Evolutionary conservation across 2,797 vertebrate species (phyloP), one percentile per base, ranked within the genome.

Genomic region (Pantherophis alleghaniensis): DNA sequence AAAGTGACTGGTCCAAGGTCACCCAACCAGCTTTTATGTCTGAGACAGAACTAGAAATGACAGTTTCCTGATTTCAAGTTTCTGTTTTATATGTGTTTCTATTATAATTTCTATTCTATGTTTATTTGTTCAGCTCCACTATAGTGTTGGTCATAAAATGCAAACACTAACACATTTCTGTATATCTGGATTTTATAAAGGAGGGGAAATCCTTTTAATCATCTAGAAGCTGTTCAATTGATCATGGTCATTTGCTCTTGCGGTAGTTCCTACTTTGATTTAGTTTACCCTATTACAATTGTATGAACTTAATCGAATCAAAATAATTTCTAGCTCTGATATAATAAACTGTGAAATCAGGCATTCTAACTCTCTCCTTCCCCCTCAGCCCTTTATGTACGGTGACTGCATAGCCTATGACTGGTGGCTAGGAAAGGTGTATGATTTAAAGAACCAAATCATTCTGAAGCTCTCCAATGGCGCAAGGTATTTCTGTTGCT

Each of bases 391-490:
- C 69, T 99, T 99, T 95, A 99, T 99, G 99, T 99, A 99, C 13
- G 99, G 99, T 11, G 99, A 99, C 97, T 99, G 99, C 96, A 99
- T 99, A 28, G 99, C 99, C 92, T 99, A 99, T 13, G 99, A 99
- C 97, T 99, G 99, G 98, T 99, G 99, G 99, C 97, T 99, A 94
- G 99, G 99, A 88, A 99, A 99, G 96, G 99, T 99, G 90, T 99
- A 99, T 10, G 99, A 99, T 97, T 97, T 99, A 97, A 99, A 99
- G 97, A 99, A 99, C 97, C 99, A 99, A 96, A 98, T 99, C 94
- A 98, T 99, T 97, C 98, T 99, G 95, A 99, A 99, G 96, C 98
- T 99, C 86, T 99, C 99, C 96, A 99, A 99, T 6, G 99, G 99
- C 94, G 99, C 99, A 98, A 99, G 99, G 99, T 99, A 98, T 74